Conservation (phyloP, 2,888 invertebrate genomes). For the Rotaria macrura region DNA sequence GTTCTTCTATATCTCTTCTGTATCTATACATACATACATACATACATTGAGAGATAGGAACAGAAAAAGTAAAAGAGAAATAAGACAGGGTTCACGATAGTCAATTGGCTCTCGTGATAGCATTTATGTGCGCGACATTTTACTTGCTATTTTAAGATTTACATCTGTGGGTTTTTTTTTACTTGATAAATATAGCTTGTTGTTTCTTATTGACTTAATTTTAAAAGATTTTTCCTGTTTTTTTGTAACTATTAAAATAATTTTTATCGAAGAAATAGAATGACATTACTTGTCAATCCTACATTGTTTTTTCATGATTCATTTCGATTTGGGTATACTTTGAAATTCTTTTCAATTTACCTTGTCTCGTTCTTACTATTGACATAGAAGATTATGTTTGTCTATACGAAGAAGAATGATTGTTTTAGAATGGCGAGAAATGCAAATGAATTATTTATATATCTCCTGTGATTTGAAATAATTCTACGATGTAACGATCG, state of each 20-base stretch:
- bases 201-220: too few relatives aligned
- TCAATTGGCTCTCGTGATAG: background rate
- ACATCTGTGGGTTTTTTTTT: background rate
- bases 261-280: too few relatives aligned
- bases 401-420: background rate
- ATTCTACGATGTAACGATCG: background rate
- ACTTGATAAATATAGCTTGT: background rate
- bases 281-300: too few relatives aligned
- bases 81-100: background rate
- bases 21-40: background rate
- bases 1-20: background rate
- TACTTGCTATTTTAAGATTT: background rate
- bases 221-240: too few relatives aligned
- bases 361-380: background rate
- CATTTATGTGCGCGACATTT: background rate
- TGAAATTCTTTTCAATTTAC: background rate
- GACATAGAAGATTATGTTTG: background rate
- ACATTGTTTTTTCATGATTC: too few relatives aligned
- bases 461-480: background rate
- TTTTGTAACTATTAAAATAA: too few relatives aligned
- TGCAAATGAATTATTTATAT: background rate
- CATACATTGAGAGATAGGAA: background rate
- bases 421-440: background rate
- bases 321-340: too few relatives aligned
- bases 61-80: background rate